phyloP scores from a whole-genome alignment of 2,797 vertebrate genomes.

The Oreortyx pictus region DNA sequence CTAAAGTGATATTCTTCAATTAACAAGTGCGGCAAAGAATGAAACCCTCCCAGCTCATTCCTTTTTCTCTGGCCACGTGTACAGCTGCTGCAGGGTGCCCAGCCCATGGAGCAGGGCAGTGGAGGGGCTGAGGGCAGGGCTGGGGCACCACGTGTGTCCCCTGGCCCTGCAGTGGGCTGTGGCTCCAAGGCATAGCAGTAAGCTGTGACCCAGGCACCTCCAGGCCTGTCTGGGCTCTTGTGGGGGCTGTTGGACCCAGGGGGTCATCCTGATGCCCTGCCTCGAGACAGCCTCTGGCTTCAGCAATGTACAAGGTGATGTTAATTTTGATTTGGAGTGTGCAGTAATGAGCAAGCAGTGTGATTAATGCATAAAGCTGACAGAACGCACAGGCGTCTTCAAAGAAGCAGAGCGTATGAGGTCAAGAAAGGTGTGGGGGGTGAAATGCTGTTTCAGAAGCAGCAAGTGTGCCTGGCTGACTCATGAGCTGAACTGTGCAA shows the following conservation, averaged over 20 bases:
- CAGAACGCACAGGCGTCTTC: not conserved
- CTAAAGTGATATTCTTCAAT: slow-evolving; percentile 76
- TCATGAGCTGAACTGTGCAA: slow-evolving; percentile 66
- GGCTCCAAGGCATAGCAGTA: not conserved
- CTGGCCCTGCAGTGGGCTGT: not conserved
- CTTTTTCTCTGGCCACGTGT: not conserved
- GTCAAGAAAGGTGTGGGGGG: slow-evolving; percentile 38
- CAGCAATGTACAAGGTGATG: not conserved
- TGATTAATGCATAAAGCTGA: slow-evolving; percentile 17
- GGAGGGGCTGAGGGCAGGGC: not conserved
- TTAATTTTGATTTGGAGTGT: slow-evolving; percentile 48
- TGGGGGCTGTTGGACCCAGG: not conserved
- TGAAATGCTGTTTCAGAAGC: slow-evolving; percentile 11
- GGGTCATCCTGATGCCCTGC: not conserved
- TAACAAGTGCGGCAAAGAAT: slow-evolving; percentile 72
- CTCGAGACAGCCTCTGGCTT: slow-evolving; percentile 19
- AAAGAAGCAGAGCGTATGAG: slow-evolving; percentile 35
- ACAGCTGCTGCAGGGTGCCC: slow-evolving; percentile 1
- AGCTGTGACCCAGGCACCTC: not conserved
- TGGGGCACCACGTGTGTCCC: not conserved
- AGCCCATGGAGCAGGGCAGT: not conserved
- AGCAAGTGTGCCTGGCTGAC: slow-evolving; percentile 1
- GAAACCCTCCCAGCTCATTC: slow-evolving; percentile 2
- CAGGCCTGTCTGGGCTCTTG: not conserved
- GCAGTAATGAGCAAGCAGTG: slow-evolving; percentile 5